Conservation (phyloP, 1,140 invertebrate species). For the Rhagoletis zephyria region DNA sequence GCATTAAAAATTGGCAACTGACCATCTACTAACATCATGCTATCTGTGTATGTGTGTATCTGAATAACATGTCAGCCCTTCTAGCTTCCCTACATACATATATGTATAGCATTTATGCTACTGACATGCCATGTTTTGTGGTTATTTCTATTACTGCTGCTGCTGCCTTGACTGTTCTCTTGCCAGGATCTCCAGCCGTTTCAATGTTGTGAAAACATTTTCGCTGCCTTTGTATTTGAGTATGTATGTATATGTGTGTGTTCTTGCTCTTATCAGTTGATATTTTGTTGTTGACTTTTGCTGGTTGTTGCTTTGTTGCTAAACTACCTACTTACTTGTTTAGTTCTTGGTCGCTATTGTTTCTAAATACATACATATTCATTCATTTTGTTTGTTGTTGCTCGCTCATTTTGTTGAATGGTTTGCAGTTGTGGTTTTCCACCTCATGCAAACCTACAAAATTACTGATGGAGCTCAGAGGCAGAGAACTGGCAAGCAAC, state of each 20-base stretch:
- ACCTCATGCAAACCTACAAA: not conserved
- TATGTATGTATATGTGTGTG: not conserved
- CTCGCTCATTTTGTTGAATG: not conserved
- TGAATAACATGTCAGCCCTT: no score
- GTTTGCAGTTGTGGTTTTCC: constrained; percentile 33
- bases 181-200: constrained; percentile 29
- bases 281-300: constrained; percentile 39
- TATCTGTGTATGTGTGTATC: no score
- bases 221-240: no score
- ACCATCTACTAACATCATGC: not conserved
- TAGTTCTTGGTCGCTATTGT: not conserved
- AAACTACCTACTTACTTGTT: not conserved
- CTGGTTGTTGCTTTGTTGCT: constrained; percentile 33
- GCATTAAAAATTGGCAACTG: not conserved
- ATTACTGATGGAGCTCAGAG: not conserved
- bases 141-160: constrained; percentile 43
- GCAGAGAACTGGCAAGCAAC: not conserved
- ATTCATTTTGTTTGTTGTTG: not conserved
- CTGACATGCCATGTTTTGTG: constrained; percentile 42
- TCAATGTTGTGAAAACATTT: constrained; percentile 28
- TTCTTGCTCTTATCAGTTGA: constrained; percentile 21
- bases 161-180: no score
- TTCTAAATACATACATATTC: not conserved
- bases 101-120: not conserved
- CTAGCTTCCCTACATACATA: not conserved